These are phyloP conservation scores for Sesia apiformis DNA, from an alignment of 2,888 invertebrate genomes.

Conservation along the genomic window DNA sequence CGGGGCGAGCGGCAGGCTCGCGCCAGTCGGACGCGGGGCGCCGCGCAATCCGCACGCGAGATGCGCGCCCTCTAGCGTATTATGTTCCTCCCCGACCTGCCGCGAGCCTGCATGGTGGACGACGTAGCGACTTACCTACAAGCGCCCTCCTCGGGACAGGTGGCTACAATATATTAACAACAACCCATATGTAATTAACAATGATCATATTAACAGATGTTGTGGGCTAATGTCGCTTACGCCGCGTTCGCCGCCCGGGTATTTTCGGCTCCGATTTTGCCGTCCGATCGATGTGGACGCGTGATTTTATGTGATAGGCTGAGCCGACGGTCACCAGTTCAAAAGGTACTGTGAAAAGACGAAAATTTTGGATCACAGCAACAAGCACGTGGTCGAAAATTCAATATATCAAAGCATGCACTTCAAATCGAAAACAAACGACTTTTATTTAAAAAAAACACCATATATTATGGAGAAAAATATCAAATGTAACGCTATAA, in stretches of 20 bases:
- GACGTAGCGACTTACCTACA: slow-evolving; percentile 95
- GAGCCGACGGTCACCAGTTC: no score
- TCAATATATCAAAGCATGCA: not conserved
- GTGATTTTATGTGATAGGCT: no score
- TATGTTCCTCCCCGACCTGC: slow-evolving; percentile 95
- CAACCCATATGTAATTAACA: slow-evolving; percentile 75
- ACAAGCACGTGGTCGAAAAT: not conserved
- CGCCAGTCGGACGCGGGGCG: slow-evolving; percentile 70
- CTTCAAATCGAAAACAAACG: slow-evolving; percentile 3
- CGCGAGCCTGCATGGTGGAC: slow-evolving; percentile 97
- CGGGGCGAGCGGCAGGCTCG: slow-evolving; percentile 19
- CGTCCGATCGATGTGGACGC: slow-evolving; percentile 37
- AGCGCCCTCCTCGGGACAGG: slow-evolving; percentile 96
- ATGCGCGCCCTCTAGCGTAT: slow-evolving; percentile 68
- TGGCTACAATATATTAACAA: slow-evolving; percentile 76
- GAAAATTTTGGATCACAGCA: not conserved
- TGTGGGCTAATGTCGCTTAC: slow-evolving; percentile 72
- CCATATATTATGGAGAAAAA: not conserved
- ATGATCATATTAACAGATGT: slow-evolving; percentile 75
- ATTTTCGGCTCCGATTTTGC: slow-evolving; percentile 61
- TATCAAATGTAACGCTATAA: not conserved
- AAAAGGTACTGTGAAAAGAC: no score
- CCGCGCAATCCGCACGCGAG: slow-evolving; percentile 66
- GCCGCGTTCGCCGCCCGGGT: slow-evolving; percentile 67
- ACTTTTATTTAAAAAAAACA: not conserved